Evolutionary conservation across 1,140 invertebrate species (phyloP).

Genomic region (Macrobrachium nipponense): DNA sequence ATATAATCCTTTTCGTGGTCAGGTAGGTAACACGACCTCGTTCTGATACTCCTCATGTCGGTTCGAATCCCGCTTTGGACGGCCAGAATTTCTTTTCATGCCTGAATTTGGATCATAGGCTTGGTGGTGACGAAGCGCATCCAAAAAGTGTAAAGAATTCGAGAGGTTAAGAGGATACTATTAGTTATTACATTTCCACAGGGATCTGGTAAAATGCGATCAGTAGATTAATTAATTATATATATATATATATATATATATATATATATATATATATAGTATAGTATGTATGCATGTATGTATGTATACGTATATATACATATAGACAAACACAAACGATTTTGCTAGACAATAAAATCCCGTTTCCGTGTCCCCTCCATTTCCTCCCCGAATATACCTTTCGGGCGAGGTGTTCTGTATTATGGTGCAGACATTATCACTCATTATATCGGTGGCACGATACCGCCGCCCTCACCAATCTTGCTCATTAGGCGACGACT

Average conservation of each 20-base stretch:
- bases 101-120: too few relatives aligned
- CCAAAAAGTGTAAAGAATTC: too few relatives aligned
- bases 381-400: slow-evolving; percentile 17
- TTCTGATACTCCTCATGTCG: too few relatives aligned
- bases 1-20: too few relatives aligned
- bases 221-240: too few relatives aligned
- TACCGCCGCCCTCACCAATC: neutral
- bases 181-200: too few relatives aligned
- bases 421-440: slow-evolving; percentile 23
- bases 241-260: neutral
- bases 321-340: neutral
- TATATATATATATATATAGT: neutral
- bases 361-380: neutral
- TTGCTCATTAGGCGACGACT: slow-evolving; percentile 1
- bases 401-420: neutral
- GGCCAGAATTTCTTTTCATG: too few relatives aligned
- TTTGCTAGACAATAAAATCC: neutral
- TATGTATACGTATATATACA: neutral
- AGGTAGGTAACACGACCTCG: too few relatives aligned
- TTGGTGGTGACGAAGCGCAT: too few relatives aligned
- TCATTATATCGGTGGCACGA: slow-evolving; percentile 37
- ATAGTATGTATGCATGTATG: neutral
- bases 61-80: too few relatives aligned
- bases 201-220: too few relatives aligned
- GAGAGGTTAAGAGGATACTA: too few relatives aligned